phyloP scores from a whole-genome alignment of 2,113 vertebrate species.

The Bostrychus sinensis region DNA sequence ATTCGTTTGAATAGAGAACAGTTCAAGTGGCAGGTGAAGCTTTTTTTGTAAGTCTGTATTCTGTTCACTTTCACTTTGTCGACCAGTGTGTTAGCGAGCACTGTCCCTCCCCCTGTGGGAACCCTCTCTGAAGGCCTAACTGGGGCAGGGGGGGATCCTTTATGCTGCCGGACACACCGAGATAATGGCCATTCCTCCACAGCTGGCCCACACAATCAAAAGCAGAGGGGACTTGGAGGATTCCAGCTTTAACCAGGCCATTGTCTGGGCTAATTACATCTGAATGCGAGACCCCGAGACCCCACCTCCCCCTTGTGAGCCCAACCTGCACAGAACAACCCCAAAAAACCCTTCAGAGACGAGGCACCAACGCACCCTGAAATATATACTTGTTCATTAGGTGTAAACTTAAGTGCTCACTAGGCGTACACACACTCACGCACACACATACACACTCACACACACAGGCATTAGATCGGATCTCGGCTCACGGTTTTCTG shows the following conservation, averaged over 20 bases:
- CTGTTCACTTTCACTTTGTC: constrained; percentile 57
- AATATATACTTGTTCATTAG: constrained; percentile 66
- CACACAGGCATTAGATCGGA: constrained; percentile 77
- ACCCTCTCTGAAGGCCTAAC: constrained; percentile 60
- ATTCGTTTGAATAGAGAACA: constrained; percentile 22
- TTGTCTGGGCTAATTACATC: constrained; percentile 80
- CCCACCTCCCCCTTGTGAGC: constrained; percentile 49
- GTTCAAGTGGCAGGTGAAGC: constrained; percentile 49
- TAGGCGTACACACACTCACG: constrained; percentile 18
- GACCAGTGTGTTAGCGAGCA: constrained; percentile 56
- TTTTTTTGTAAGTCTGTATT: constrained; percentile 30
- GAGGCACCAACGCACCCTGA: constrained; percentile 42
- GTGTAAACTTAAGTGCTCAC: constrained; percentile 47
- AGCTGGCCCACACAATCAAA: constrained; percentile 79
- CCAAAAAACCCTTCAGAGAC: constrained; percentile 74
- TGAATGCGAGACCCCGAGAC: constrained; percentile 76
- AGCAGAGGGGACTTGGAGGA: constrained; percentile 73
- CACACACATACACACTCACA: constrained; percentile 55
- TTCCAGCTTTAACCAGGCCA: constrained; percentile 80
- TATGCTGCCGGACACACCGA: constrained; percentile 74
- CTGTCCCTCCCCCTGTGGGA: constrained; percentile 76
- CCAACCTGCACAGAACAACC: constrained; percentile 71
- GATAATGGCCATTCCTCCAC: constrained; percentile 81
- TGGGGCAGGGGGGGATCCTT: constrained; percentile 66
- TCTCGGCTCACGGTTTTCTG: constrained; percentile 74